These are phyloP conservation scores for Pocota personata DNA, from an alignment of 2,888 invertebrate species.

Conservation along the genomic window DNA sequence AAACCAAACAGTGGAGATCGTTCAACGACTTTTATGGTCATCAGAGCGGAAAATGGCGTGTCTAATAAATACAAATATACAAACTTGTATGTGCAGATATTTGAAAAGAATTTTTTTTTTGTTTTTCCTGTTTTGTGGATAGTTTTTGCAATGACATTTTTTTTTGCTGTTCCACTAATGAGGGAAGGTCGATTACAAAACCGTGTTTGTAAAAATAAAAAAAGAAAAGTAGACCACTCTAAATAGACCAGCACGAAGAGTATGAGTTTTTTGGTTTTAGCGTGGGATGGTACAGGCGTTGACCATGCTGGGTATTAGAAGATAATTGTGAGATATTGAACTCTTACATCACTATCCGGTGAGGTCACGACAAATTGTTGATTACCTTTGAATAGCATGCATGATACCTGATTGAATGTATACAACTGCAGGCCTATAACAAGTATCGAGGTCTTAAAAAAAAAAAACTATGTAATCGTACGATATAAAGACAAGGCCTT, in stretches of 20 bases:
- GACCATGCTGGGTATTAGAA: neutral
- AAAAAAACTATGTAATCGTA: neutral
- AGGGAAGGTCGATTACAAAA: constrained; percentile 72
- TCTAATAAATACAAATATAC: constrained; percentile 54
- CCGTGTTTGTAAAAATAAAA: constrained; percentile 50
- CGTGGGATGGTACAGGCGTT: constrained; percentile 29
- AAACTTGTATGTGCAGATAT: constrained; percentile 54
- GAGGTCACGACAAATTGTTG: neutral
- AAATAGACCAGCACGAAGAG: constrained; percentile 28
- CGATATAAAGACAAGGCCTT: neutral
- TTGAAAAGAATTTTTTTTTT: constrained; percentile 47
- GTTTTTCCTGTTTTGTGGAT: constrained; percentile 51
- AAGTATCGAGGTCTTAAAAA: neutral
- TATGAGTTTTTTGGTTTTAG: neutral
- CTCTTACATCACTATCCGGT: neutral
- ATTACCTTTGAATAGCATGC: neutral
- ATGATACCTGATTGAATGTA: neutral
- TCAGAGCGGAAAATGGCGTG: constrained; percentile 73
- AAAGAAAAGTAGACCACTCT: constrained; percentile 14
- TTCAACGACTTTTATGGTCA: constrained; percentile 74
- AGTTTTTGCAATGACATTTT: constrained; percentile 41
- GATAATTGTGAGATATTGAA: constrained; percentile 6
- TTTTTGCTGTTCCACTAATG: constrained; percentile 58
- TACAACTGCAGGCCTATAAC: neutral
- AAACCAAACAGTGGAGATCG: constrained; percentile 62